Conservation (phyloP, 2,113 vertebrate genomes). For the Lonchura striata region DNA sequence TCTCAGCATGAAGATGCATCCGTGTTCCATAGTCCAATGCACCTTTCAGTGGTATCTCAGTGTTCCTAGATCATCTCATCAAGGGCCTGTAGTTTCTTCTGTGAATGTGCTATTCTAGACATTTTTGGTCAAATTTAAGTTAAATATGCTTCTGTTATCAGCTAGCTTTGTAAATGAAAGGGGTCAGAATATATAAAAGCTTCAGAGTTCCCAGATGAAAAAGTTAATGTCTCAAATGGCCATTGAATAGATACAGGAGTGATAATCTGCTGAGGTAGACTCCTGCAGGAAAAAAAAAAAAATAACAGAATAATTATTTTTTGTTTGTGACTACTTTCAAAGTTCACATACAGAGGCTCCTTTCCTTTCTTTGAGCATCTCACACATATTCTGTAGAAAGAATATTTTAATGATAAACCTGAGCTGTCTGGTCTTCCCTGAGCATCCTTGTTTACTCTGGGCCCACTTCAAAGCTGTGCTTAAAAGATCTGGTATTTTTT, state of each 20-base stretch:
- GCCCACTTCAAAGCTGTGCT: background rate
- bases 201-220: background rate
- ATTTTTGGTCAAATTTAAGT: background rate
- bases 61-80: background rate
- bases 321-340: background rate
- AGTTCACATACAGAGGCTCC: background rate
- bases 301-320: background rate
- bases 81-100: background rate
- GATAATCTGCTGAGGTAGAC: background rate
- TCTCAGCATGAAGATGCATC: background rate
- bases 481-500: background rate
- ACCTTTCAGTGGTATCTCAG: background rate
- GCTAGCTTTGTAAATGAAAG: background rate
- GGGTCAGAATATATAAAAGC: background rate
- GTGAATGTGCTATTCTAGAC: background rate
- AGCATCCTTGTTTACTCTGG: background rate
- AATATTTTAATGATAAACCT: background rate
- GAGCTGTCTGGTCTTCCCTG: background rate
- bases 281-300: background rate
- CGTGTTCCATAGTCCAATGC: background rate
- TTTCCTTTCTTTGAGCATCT: background rate
- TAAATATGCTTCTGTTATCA: background rate
- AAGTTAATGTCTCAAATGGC: background rate
- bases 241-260: background rate
- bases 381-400: background rate